Evolutionary conservation across 1,140 invertebrate genomes (phyloP).

Genomic region (Bombus waltoni): DNA sequence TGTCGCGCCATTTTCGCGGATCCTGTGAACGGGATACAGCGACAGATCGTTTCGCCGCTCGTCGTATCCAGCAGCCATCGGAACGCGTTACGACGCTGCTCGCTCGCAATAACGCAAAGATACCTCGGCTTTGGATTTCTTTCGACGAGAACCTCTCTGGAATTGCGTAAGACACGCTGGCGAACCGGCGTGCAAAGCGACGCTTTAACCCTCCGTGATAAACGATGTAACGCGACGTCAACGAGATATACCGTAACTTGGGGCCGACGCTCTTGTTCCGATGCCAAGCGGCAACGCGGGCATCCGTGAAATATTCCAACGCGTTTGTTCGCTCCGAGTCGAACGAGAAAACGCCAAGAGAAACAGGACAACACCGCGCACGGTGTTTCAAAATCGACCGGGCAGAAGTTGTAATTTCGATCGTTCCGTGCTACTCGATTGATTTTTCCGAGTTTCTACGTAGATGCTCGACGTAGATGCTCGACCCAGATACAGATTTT

Average conservation of each 20-base stretch:
- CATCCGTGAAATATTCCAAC: constrained; percentile 1
- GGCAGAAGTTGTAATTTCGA: too few relatives aligned
- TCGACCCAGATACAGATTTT: too few relatives aligned
- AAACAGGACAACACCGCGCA: too few relatives aligned
- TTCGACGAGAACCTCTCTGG: not conserved
- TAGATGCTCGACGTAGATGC: too few relatives aligned
- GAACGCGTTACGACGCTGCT: not conserved
- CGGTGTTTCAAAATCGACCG: too few relatives aligned
- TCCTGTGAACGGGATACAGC: too few relatives aligned
- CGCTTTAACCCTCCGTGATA: not conserved
- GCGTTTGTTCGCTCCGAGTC: not conserved
- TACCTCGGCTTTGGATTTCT: not conserved
- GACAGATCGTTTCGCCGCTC: too few relatives aligned
- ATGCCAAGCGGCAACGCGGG: constrained; percentile 4
- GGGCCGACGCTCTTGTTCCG: not conserved
- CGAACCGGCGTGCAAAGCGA: not conserved
- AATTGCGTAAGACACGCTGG: not conserved
- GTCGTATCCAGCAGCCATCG: not conserved
- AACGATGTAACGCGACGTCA: constrained; percentile 15
- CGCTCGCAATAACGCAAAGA: not conserved
- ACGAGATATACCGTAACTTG: not conserved
- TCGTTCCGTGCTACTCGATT: too few relatives aligned
- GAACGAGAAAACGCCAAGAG: too few relatives aligned
- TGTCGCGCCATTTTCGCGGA: too few relatives aligned
- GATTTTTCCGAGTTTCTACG: too few relatives aligned